These are phyloP conservation scores for Nephotettix cincticeps DNA, from an alignment of 1,140 invertebrate genomes.

Conservation along the genomic window DNA sequence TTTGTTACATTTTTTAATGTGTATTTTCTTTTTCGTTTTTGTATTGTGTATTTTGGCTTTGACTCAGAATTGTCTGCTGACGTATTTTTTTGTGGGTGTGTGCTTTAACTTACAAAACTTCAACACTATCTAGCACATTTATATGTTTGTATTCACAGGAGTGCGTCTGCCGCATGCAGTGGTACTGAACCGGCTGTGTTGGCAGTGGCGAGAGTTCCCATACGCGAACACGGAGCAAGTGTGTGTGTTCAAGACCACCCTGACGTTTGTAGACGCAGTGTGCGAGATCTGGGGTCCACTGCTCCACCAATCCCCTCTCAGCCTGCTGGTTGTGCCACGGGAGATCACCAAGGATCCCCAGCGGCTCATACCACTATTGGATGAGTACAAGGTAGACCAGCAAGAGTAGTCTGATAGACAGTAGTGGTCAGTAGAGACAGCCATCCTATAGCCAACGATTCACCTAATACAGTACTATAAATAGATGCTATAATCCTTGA, in stretches of 20 bases:
- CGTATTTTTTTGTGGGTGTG: neutral
- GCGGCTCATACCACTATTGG: constrained; percentile 62
- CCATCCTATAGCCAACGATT: no score
- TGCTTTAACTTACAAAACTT: neutral
- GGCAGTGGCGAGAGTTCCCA: constrained; percentile 81
- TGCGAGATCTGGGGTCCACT: constrained; percentile 83
- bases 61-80: neutral
- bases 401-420: no score
- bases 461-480: no score
- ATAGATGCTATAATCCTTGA: no score
- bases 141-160: constrained; percentile 52
- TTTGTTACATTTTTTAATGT: no score
- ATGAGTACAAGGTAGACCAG: constrained; percentile 65
- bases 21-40: no score
- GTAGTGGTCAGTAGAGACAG: no score
- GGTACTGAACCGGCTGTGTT: constrained; percentile 74
- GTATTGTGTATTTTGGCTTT: constrained; percentile 40
- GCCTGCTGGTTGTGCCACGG: constrained; percentile 70
- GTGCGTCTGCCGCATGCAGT: constrained; percentile 80
- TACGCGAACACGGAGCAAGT: constrained; percentile 61
- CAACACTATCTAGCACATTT: neutral
- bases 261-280: constrained; percentile 87
- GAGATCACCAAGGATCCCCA: constrained; percentile 72
- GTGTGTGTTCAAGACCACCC: constrained; percentile 82
- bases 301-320: constrained; percentile 51